Percentiles rank a stretch among this genome's conserved stretches.
Evolutionary conservation across 2,113 vertebrate species (phyloP).

Genomic region (Amblyornis subalaris): DNA sequence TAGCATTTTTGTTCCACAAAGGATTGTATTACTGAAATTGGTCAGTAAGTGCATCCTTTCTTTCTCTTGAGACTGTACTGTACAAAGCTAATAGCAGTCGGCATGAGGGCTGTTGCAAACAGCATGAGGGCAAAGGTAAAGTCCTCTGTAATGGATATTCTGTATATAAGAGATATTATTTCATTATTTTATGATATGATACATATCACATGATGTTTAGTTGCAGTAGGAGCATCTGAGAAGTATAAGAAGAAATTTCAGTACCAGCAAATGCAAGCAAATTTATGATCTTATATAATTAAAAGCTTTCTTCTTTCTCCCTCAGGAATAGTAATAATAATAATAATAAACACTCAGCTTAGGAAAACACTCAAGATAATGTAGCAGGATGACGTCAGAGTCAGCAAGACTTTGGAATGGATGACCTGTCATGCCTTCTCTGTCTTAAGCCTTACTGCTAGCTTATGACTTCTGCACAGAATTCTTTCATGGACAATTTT

Average conservation of each 20-base stretch:
- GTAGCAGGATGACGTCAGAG: not conserved
- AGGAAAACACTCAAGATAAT: not conserved
- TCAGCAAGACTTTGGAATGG: not conserved
- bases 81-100: not conserved
- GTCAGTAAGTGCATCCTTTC: not conserved
- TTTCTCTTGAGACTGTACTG: not conserved
- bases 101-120: not conserved
- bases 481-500: not conserved
- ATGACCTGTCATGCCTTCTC: not conserved
- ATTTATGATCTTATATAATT: not conserved
- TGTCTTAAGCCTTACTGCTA: not conserved
- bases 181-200: not conserved
- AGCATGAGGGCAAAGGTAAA: not conserved
- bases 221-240: not conserved
- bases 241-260: not conserved
- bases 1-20: not conserved
- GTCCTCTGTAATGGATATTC: not conserved
- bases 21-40: not conserved
- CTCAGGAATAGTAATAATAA: not conserved
- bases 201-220: not conserved
- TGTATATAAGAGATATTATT: not conserved
- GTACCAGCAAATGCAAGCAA: not conserved
- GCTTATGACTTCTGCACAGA: not conserved
- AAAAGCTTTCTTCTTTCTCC: not conserved
- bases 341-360: no score